Conservation (phyloP, 1,140 invertebrate genomes). For the Saxidomus purpurata region DNA sequence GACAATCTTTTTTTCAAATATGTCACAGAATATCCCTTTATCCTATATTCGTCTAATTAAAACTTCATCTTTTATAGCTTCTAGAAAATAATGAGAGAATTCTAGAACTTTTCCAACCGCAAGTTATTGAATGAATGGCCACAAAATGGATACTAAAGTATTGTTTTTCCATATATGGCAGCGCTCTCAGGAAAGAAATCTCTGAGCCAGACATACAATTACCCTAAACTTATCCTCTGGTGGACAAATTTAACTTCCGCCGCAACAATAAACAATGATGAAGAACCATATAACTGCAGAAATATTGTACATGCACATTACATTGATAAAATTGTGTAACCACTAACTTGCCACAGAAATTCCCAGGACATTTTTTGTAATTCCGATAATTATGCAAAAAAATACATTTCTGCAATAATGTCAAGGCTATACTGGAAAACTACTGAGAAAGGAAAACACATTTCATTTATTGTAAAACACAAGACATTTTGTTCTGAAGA, state of each 20-base stretch:
- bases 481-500: too few species aligned
- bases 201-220: neutral
- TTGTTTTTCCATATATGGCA: neutral
- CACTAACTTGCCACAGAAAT: neutral
- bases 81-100: conserved; percentile 1
- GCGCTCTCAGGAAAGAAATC: neutral
- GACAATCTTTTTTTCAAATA: too few species aligned
- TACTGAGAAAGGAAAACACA: too few species aligned
- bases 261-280: neutral
- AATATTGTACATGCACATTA: neutral
- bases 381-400: neutral
- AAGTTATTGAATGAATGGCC: neutral
- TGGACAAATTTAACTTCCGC: neutral
- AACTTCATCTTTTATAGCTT: too few species aligned
- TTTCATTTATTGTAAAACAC: too few species aligned
- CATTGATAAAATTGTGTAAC: neutral
- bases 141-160: neutral
- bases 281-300: neutral
- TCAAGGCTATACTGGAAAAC: neutral
- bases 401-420: neutral
- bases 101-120: neutral
- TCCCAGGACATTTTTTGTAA: neutral
- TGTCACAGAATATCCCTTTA: too few species aligned
- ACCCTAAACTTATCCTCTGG: neutral
- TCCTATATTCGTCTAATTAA: too few species aligned